A percentile compares a stretch with the other conserved stretches of the same genome.
Conservation (phyloP, 92 coral and sea anemone genomes). For the Plumapathes pennacea region DNA sequence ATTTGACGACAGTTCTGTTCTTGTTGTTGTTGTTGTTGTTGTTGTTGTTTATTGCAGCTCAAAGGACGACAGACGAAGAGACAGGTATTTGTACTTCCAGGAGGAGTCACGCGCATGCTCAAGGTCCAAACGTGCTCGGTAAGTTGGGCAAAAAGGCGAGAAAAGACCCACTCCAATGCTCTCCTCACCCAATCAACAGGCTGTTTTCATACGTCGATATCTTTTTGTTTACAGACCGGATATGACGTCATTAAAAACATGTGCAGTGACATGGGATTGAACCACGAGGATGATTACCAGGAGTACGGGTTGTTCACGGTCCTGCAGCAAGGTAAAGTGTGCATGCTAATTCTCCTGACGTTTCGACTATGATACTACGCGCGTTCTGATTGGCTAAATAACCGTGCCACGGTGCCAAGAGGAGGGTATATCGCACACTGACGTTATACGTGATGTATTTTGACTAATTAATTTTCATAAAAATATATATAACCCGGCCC, state of each 20-base stretch:
- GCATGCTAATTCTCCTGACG: too few species aligned
- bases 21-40: neutral
- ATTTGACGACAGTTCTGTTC: too few species aligned
- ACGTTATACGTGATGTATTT: too few species aligned
- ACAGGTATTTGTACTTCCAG: constrained; percentile 85
- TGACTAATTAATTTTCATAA: too few species aligned
- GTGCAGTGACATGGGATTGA: constrained; percentile 80
- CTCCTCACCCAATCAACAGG: too few species aligned
- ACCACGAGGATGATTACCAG: constrained; percentile 61
- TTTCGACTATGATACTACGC: too few species aligned
- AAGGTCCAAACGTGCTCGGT: constrained; percentile 97
- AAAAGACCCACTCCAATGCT: neutral
- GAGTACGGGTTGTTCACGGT: constrained; percentile 84
- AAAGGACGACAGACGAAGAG: constrained; percentile 97
- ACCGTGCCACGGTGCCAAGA: too few species aligned
- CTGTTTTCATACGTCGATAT: too few species aligned
- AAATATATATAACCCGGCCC: too few species aligned
- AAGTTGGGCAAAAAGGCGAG: constrained; percentile 22
- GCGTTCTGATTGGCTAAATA: too few species aligned
- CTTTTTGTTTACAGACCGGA: constrained; percentile 91
- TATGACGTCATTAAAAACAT: constrained; percentile 85
- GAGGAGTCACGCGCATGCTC: constrained; percentile 80
- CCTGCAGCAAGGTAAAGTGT: constrained; percentile 64
- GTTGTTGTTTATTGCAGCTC: constrained; percentile 50
- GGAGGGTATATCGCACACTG: too few species aligned